Conservation (phyloP, 2,797 vertebrate genomes). For the Lophotriccus pileatus region DNA sequence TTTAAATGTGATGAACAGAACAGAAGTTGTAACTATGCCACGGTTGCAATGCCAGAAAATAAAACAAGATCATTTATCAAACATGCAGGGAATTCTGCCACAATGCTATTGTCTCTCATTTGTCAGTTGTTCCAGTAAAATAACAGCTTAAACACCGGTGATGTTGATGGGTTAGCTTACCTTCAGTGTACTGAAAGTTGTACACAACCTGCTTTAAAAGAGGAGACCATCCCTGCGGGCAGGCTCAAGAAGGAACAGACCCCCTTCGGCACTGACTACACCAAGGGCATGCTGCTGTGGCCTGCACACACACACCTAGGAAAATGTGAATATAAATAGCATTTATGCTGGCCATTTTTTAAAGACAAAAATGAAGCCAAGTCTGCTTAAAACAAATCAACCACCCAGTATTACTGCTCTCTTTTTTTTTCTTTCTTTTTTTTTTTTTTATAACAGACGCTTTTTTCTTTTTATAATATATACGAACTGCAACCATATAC, state of each 20-base stretch:
- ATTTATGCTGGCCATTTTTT: constrained; percentile 88
- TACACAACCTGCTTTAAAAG: constrained; percentile 93
- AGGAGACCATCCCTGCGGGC: constrained; percentile 88
- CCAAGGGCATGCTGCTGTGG: constrained; percentile 89
- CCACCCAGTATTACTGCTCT: constrained; percentile 78
- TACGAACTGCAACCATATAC: constrained; percentile 79
- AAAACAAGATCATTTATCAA: constrained; percentile 79
- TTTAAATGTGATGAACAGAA: constrained; percentile 76
- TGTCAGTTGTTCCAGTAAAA: constrained; percentile 77
- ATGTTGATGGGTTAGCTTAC: constrained; percentile 90
- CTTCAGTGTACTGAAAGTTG: constrained; percentile 93
- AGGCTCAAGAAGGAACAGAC: constrained; percentile 89
- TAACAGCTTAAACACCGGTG: constrained; percentile 81
- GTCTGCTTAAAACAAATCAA: constrained; percentile 83
- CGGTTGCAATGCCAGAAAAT: constrained; percentile 76
- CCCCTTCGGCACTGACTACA: constrained; percentile 89
- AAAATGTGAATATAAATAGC: constrained; percentile 91
- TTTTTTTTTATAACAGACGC: constrained; percentile 70
- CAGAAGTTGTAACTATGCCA: constrained; percentile 76
- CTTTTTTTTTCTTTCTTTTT: constrained; percentile 6
- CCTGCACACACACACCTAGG: constrained; percentile 89
- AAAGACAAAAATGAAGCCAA: constrained; percentile 84
- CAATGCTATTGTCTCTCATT: constrained; percentile 75
- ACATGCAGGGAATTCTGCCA: constrained; percentile 83
- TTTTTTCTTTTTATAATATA: constrained; percentile 67